Conservation (phyloP, 2,797 vertebrate species). For the Taenioides sp. region DNA sequence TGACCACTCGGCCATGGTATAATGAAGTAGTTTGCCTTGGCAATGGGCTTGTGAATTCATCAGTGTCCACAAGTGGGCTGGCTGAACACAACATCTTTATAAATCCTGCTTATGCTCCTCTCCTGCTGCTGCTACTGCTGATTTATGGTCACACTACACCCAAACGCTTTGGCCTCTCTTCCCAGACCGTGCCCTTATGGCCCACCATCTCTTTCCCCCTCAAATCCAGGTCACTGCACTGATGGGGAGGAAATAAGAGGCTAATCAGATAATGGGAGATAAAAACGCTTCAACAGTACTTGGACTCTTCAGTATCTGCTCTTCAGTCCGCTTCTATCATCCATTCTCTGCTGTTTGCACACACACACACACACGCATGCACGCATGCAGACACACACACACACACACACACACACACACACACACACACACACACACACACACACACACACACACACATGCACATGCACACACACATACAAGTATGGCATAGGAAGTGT, state of each 20-base stretch:
- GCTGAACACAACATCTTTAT: constrained; percentile 91
- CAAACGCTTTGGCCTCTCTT: constrained; percentile 70
- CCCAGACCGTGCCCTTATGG: constrained; percentile 63
- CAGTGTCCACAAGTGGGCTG: constrained; percentile 92
- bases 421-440: neutral
- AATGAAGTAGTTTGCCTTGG: constrained; percentile 94
- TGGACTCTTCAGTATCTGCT: constrained; percentile 80
- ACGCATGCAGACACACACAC: neutral
- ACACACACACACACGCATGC: neutral
- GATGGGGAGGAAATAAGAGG: constrained; percentile 92
- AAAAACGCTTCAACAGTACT: constrained; percentile 80
- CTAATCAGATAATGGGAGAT: constrained; percentile 91
- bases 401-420: neutral
- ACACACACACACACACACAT: neutral
- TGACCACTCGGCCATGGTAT: constrained; percentile 88
- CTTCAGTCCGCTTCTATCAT: constrained; percentile 21
- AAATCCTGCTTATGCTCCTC: constrained; percentile 86
- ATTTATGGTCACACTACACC: constrained; percentile 82
- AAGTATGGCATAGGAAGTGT: neutral
- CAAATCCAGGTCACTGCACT: constrained; percentile 88
- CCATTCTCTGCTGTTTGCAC: constrained; percentile 10
- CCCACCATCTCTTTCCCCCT: constrained; percentile 73
- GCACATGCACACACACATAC: neutral
- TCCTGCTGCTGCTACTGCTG: constrained; percentile 87
- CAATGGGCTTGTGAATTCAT: constrained; percentile 94